Evolutionary conservation across 92 coral and sea anemone genomes (phyloP).

Genomic region (Epizoanthus scotinus): DNA sequence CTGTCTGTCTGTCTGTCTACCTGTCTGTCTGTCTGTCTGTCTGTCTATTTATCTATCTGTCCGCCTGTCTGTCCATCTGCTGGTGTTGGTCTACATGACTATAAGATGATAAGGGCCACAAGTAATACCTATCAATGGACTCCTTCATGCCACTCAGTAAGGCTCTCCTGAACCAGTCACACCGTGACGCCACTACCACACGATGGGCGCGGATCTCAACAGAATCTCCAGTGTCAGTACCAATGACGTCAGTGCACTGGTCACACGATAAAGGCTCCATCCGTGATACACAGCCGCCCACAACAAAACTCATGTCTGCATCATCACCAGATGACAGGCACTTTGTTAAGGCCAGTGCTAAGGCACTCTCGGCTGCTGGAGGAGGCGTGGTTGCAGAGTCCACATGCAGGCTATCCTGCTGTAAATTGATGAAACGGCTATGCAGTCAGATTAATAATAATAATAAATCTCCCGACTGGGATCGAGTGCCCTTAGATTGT

Average conservation of each 20-base stretch:
- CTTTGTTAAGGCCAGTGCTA: conserved; percentile 68
- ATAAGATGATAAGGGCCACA: background rate
- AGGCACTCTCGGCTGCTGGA: conserved; percentile 53
- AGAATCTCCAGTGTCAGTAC: conserved; percentile 4
- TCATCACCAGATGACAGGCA: conserved; percentile 73
- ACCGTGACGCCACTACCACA: conserved; percentile 91
- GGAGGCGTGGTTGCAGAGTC: conserved; percentile 51
- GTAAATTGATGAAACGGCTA: background rate
- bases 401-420: conserved; percentile 33
- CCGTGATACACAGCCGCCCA: conserved; percentile 41
- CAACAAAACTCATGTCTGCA: conserved; percentile 82
- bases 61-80: too few species aligned
- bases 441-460: background rate
- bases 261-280: background rate
- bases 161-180: conserved; percentile 94
- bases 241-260: conserved; percentile 26
- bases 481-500: too few species aligned
- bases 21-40: background rate
- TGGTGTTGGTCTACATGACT: background rate
- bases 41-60: background rate
- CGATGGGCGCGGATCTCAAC: conserved; percentile 78
- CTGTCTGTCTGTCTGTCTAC: background rate
- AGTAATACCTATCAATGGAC: conserved; percentile 80
- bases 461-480: too few species aligned
- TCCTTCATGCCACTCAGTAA: conserved; percentile 95